phyloP scores from a whole-genome alignment of 1,140 invertebrate species.

The Phortica variegata region DNA sequence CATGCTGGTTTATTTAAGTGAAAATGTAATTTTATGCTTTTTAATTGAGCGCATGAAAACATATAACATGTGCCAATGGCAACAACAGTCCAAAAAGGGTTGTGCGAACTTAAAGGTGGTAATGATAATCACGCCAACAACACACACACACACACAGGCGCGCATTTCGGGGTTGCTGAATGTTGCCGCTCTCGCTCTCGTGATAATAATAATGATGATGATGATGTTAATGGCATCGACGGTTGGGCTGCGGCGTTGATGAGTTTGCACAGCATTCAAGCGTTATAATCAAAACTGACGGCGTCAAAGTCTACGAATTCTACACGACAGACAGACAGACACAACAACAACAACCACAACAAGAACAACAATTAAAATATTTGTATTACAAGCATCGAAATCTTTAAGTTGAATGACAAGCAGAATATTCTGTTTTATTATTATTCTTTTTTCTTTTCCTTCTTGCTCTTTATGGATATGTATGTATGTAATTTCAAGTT shows the following conservation, averaged over 20 bases:
- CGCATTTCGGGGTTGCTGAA: too few species aligned
- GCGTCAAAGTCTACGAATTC: slow-evolving; percentile 14
- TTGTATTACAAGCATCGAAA: too few species aligned
- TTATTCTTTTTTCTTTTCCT: too few species aligned
- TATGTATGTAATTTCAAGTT: too few species aligned
- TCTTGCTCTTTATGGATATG: too few species aligned
- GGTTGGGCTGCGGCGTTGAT: slow-evolving; percentile 28
- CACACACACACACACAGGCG: too few species aligned
- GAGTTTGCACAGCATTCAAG: slow-evolving; percentile 48
- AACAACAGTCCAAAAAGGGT: not conserved
- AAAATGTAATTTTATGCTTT: slow-evolving; percentile 55
- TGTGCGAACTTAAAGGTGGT: not conserved
- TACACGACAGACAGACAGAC: slow-evolving; percentile 12
- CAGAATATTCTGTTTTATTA: too few species aligned
- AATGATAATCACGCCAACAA: too few species aligned
- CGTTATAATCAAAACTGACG: slow-evolving; percentile 41
- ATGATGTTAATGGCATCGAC: slow-evolving; percentile 16
- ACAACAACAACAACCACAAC: too few species aligned
- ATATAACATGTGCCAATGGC: slow-evolving; percentile 35
- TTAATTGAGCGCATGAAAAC: slow-evolving; percentile 50
- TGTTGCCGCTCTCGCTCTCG: too few species aligned
- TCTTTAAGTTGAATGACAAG: too few species aligned
- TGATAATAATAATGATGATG: slow-evolving; percentile 6
- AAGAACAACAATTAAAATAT: too few species aligned
- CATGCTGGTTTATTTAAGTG: slow-evolving; percentile 38